phyloP scores from a whole-genome alignment of 2,113 vertebrate species.

The Axis porcinus region DNA sequence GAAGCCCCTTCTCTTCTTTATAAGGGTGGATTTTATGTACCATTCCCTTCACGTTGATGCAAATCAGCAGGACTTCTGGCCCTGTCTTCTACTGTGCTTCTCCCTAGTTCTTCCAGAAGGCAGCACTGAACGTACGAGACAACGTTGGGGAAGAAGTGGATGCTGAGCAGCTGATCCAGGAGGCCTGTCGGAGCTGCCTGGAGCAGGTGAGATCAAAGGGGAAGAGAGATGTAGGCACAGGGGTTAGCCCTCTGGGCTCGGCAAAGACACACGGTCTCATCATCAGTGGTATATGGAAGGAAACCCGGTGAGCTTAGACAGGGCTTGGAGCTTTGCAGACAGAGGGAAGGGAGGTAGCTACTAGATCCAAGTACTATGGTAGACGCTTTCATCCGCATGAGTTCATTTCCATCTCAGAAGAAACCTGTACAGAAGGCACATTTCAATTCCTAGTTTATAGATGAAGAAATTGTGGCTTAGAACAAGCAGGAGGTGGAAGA shows the following conservation, averaged over 20 bases:
- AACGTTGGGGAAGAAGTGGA: conserved; percentile 93
- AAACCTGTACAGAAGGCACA: background rate
- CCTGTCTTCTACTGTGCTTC: background rate
- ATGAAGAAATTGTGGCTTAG: background rate
- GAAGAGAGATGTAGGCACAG: background rate
- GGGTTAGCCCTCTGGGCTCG: background rate
- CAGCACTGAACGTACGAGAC: conserved; percentile 92
- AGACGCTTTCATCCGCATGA: background rate
- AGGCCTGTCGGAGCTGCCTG: conserved; percentile 91
- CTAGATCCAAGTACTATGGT: rapidly evolving
- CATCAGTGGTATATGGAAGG: background rate
- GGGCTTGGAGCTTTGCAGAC: background rate
- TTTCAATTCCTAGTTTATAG: background rate
- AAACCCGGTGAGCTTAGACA: background rate
- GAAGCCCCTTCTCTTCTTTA: background rate
- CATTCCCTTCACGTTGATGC: background rate
- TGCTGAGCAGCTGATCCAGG: conserved; percentile 91
- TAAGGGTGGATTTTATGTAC: background rate
- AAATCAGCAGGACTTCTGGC: background rate
- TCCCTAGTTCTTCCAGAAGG: conserved; percentile 94
- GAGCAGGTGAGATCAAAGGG: conserved; percentile 86
- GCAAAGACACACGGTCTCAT: background rate
- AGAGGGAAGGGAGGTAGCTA: background rate
- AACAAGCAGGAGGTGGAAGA: background rate
- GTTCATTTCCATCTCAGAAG: background rate